Evolutionary conservation across 2,888 invertebrate species (phyloP), one percentile per base, ranked within the genome.

Genomic region (Drosophila mercatorum): DNA sequence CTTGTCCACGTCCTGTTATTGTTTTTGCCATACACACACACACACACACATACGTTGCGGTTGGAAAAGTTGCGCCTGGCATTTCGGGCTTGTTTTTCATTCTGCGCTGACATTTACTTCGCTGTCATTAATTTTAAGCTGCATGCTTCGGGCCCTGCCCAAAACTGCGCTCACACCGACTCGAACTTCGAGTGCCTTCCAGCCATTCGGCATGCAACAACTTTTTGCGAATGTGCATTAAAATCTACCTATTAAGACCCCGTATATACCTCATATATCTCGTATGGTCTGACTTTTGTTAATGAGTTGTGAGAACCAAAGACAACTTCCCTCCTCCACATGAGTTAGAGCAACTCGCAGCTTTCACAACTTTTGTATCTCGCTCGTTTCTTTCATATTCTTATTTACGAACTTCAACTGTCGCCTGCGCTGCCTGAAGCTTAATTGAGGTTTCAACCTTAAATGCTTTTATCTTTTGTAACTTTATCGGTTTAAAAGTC

Each of bases 121-220:
- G 75, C 66, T 75, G 74, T 89, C 87, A 83, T 84, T 84, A 89
- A 89, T 84, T 87, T 89, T 76, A 89, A 87, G 89, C 89, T 75
- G 83, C 73, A 68, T 71, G 81, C 77, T 68, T 66, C 72, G 69
- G 72, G 57, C 61, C 52, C 59, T 43, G 43, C 49, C 63, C 53
- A 46, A 70, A 65, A 65, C 67, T 47, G 46, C 41, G 65, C 36
- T 53, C 43, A 62, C 61, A 63, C 43, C 43, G 38, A 62, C 61
- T 66, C 38, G 36, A 34, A 38, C 58, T 66, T 38, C 31, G 40
- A 65, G 44, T 40, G 49, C 49, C 49, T 17, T 36, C n/a, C 61
- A 64, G 46, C 55, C 58, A 58, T 63, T 58, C 47, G 56, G 22
- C 22, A 5, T n/a, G 43, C 43, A 31, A 31, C 4, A 34, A 26